These are phyloP conservation scores for Halcyon leucocephala DNA, from an alignment of 2,797 vertebrate genomes.

Conservation along the genomic window DNA sequence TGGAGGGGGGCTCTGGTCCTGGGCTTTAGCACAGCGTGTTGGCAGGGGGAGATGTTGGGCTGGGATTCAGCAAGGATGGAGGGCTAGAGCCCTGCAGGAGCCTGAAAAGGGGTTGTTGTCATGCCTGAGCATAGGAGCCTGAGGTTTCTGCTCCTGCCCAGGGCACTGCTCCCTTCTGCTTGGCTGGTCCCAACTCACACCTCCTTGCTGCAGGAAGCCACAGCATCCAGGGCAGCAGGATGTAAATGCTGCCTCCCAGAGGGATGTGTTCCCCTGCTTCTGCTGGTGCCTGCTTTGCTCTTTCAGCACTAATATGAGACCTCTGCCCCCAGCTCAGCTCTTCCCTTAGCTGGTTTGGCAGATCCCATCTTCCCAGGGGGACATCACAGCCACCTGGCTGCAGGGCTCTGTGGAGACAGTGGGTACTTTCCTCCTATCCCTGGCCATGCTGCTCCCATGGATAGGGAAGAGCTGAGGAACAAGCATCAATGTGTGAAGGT, in stretches of 20 bases:
- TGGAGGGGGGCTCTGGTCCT: not conserved
- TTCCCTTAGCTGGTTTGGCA: not conserved
- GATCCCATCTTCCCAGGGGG: not conserved
- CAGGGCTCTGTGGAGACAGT: not conserved
- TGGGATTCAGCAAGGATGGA: not conserved
- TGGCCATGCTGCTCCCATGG: fast-evolving
- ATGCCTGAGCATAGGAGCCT: not conserved
- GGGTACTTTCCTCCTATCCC: fast-evolving
- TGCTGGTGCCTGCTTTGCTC: not conserved
- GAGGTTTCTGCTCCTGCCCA: not conserved
- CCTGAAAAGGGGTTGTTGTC: not conserved
- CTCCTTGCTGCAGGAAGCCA: not conserved
- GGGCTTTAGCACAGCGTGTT: not conserved
- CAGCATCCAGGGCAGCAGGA: not conserved
- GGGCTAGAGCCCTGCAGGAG: not conserved
- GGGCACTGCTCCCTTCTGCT: fast-evolving
- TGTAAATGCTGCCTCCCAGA: not conserved
- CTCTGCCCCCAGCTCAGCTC: not conserved
- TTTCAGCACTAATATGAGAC: not conserved
- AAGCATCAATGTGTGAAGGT: not conserved
- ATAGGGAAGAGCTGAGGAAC: not conserved
- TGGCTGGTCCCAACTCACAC: not conserved
- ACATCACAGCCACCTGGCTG: not conserved
- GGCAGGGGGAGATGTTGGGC: not conserved
- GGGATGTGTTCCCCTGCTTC: not conserved